Evolutionary conservation across 2,113 vertebrate species (phyloP).

Genomic region (Alces alces): DNA sequence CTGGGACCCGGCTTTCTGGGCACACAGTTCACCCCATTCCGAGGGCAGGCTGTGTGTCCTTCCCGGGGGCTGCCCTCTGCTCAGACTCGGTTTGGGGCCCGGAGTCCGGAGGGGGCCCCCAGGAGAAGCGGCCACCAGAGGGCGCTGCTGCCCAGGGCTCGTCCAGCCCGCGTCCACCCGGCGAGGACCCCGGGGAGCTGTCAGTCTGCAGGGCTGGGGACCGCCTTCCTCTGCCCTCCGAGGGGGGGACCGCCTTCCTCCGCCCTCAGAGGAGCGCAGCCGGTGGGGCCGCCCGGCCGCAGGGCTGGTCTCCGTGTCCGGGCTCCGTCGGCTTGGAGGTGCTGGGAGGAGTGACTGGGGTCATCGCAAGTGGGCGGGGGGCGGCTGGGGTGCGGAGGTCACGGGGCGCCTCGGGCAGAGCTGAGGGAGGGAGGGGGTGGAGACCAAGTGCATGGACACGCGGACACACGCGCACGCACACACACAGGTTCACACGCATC

Average conservation of each 20-base stretch:
- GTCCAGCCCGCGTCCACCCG: neutral
- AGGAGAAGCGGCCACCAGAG: neutral
- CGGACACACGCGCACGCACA: neutral
- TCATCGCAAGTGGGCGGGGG: neutral
- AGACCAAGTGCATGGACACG: rapidly evolving
- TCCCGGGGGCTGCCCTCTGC: neutral
- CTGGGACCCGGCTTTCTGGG: neutral
- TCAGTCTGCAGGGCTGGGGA: neutral
- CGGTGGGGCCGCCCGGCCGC: neutral
- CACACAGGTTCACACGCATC: neutral
- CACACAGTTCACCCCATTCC: neutral
- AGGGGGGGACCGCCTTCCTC: neutral
- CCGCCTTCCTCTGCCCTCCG: neutral
- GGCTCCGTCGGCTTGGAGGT: neutral
- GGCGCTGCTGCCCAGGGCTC: neutral
- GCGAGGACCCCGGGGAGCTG: rapidly evolving
- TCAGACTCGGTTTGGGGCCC: neutral
- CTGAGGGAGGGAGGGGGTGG: neutral
- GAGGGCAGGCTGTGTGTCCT: neutral
- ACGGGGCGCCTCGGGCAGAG: neutral
- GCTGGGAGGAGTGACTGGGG: neutral
- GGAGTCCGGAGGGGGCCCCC: rapidly evolving
- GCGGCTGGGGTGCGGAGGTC: neutral
- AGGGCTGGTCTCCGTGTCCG: rapidly evolving
- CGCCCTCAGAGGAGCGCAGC: neutral